These are phyloP conservation scores for Mastomys coucha DNA, from an alignment of 2,113 vertebrate species.

Conservation along the genomic window DNA sequence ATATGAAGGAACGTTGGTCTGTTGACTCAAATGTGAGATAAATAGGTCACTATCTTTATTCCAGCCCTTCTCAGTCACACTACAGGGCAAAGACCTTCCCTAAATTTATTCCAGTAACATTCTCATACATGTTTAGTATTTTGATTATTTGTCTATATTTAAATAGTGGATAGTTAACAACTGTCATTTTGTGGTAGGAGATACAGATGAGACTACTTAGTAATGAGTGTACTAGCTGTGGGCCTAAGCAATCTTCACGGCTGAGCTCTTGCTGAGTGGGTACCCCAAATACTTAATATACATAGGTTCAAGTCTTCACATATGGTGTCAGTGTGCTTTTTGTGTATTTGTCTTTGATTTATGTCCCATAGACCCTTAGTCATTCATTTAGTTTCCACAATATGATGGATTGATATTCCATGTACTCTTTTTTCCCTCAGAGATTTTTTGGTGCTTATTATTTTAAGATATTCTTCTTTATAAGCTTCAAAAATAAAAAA, in stretches of 20 bases:
- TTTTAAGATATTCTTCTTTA: not conserved
- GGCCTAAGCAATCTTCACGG: accelerated
- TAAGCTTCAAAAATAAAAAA: not conserved
- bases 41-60: not conserved
- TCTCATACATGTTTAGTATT: not conserved
- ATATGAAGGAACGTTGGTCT: not conserved
- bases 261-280: not conserved
- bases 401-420: not conserved
- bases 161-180: not conserved
- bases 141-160: not conserved
- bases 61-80: not conserved
- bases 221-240: too few species aligned
- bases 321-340: not conserved
- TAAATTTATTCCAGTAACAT: not conserved
- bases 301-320: not conserved
- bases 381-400: not conserved
- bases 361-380: not conserved
- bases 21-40: not conserved
- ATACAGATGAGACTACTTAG: not conserved
- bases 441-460: not conserved
- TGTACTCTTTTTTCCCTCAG: not conserved
- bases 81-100: not conserved
- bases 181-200: not conserved
- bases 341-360: accelerated
- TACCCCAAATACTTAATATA: not conserved